Conservation (phyloP, 1,140 invertebrate genomes). For the Lepidotrigona ventralis region DNA sequence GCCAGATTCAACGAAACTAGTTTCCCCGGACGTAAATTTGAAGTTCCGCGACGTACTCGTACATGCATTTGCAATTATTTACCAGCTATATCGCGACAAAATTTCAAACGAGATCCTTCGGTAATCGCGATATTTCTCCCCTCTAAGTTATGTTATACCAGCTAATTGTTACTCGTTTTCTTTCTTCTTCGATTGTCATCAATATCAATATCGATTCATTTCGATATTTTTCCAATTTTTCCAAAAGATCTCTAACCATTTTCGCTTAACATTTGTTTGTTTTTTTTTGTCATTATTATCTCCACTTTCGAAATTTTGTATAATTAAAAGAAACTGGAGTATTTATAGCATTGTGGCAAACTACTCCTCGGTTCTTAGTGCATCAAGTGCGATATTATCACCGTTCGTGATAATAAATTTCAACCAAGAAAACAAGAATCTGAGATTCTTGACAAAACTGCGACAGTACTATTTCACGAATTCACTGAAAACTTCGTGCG, state of each 20-base stretch:
- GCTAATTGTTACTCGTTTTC: no score
- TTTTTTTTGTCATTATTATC: no score
- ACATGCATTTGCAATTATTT: background rate
- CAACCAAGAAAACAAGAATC: no score
- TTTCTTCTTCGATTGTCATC: background rate
- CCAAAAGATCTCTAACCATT: background rate
- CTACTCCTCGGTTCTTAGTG: no score
- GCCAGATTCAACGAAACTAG: conserved; percentile 24
- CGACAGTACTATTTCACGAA: background rate
- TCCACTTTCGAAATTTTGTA: no score
- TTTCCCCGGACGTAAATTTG: conserved; percentile 13
- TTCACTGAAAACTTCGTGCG: background rate
- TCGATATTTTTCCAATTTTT: no score
- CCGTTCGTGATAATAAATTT: no score
- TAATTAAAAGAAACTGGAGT: no score
- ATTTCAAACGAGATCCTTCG: background rate
- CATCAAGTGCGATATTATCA: no score
- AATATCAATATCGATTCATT: background rate
- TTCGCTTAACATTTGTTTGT: no score
- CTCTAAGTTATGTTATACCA: background rate
- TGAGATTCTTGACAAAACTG: no score
- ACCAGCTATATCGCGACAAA: background rate
- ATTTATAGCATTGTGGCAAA: no score
- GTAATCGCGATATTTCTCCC: background rate
- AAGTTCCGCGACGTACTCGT: background rate